Conservation (phyloP, 2,113 vertebrate genomes). For the Pluvianellus socialis region DNA sequence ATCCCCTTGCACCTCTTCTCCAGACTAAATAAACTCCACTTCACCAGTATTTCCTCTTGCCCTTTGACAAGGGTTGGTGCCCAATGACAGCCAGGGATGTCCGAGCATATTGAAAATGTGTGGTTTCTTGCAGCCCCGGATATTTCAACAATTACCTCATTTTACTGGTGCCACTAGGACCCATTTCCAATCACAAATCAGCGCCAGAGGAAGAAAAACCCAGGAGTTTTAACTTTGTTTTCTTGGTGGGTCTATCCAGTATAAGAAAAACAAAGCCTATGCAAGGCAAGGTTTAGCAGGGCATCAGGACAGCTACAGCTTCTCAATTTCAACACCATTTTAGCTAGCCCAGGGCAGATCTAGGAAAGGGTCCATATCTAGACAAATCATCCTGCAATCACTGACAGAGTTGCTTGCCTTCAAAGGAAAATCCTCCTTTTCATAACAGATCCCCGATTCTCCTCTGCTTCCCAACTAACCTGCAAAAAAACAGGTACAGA, state of each 20-base stretch:
- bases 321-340: neutral
- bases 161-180: neutral
- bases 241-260: neutral
- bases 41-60: neutral
- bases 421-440: neutral
- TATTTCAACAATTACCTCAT: neutral
- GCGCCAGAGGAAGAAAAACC: neutral
- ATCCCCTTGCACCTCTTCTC: neutral
- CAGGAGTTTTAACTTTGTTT: neutral
- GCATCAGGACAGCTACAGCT: neutral
- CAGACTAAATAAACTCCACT: fast-evolving
- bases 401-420: neutral
- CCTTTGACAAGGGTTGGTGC: neutral
- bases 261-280: neutral
- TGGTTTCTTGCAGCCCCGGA: neutral
- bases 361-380: neutral
- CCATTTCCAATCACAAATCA: neutral
- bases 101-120: neutral
- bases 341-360: neutral
- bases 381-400: neutral
- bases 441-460: neutral
- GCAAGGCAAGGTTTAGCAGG: neutral
- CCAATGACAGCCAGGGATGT: fast-evolving
- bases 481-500: neutral
- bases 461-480: neutral